Evolutionary conservation across 2,797 vertebrate species (phyloP), one percentile per base, ranked within the genome.

Genomic region (Centropyge bicolor): DNA sequence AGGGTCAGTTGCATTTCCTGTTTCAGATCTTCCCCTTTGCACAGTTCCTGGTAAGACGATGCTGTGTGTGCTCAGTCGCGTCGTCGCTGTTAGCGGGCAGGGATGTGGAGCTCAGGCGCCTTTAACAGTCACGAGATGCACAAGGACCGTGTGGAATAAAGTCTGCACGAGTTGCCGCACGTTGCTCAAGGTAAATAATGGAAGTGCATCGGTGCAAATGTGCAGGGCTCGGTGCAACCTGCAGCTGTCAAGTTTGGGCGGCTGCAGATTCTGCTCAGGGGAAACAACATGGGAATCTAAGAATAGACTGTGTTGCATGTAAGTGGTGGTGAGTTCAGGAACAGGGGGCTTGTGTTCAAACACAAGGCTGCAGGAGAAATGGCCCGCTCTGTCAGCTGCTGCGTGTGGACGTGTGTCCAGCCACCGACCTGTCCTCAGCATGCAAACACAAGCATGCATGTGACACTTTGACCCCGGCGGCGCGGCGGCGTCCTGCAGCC

Each of bases 1-100:
- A 91, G 94, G 96, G 96, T 96, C 96, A 96, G 94, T 95, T 97
- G 96, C 96, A 96, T 97, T 97, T 98, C 97, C 96, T 97, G 97
- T 97, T 97, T 72, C 91, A 95, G 88, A 93, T 92, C 79, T 94
- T 91, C 94, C 93, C 92, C 94, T 95, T 91, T 95, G 92, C 94
- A 94, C 95, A 96, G 96, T 97, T 97, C 96, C 96, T 97, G 96
- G 91, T 95, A 94, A 97, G 96, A 94, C 96, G 95, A 95, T 95
- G 95, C 95, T 95, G 91, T 87, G 90, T 88, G 79, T 61, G 69
- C 91, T 77, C 87, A 88, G 93, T 93, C 93, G 87, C 88, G 85
- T 89, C 93, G 93, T 93, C 94, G 94, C 89, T 95, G 86, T 94
- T 95, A 91, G 95, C 94, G 83, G 77, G 69, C 88, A 45, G 83